These are phyloP conservation scores for Sebastes iracundus DNA, from an alignment of 2,797 vertebrate species.

Conservation along the genomic window DNA sequence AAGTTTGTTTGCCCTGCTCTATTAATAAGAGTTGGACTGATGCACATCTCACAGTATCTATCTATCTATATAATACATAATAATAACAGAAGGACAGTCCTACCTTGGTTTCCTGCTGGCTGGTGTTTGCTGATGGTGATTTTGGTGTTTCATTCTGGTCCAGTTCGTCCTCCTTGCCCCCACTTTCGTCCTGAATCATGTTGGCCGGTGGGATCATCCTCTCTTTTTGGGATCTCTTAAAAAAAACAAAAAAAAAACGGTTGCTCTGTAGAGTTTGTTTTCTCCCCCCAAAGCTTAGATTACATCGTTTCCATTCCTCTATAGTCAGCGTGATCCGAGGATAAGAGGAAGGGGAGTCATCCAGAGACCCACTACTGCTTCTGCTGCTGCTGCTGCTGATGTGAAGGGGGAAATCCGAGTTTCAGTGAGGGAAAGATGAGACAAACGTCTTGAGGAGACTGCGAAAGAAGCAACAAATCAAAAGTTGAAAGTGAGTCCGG, in stretches of 20 bases:
- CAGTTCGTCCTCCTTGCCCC: constrained; percentile 76
- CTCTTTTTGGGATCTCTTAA: constrained; percentile 29
- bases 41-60: not conserved
- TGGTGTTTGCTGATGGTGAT: constrained; percentile 74
- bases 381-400: not conserved
- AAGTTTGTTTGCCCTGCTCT: constrained; percentile 25
- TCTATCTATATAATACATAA: not conserved
- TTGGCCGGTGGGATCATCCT: constrained; percentile 84
- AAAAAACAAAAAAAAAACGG: constrained; percentile 13
- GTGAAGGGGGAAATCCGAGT: constrained; percentile 1
- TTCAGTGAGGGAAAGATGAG: constrained; percentile 1
- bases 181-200: constrained; percentile 79
- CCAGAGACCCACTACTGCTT: constrained; percentile 28
- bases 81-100: not conserved
- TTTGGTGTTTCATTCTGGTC: constrained; percentile 76
- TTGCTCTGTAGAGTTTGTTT: constrained; percentile 39
- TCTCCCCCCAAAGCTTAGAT: constrained; percentile 11
- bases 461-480: not conserved
- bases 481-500: constrained; percentile 8
- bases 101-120: constrained; percentile 86
- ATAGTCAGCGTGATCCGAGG: constrained; percentile 34
- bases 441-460: not conserved
- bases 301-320: constrained; percentile 57
- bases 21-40: not conserved
- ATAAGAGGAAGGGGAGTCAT: constrained; percentile 31